Evolutionary conservation across 2,113 vertebrate genomes (phyloP), one percentile per base, ranked within the genome.

Genomic region (Protomyctophum bolini): DNA sequence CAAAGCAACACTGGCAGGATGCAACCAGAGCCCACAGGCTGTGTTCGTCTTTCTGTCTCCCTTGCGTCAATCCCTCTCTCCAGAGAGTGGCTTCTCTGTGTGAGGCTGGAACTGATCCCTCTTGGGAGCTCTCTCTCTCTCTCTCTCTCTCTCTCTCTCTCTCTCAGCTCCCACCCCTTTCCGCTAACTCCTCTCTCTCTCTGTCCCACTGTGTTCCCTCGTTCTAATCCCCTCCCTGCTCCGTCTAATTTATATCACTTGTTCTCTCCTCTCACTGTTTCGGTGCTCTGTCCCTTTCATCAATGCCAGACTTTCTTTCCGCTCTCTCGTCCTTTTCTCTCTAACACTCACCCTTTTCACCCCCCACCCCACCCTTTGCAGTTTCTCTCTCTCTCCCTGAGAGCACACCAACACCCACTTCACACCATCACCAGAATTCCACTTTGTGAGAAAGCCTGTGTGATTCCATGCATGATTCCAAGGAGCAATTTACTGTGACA

Each of bases 161-260:
- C 52, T 63, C 56, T 77, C 9, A 8, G 11, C 51, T 52, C 10
- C 8, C 8, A 1, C n/a, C 51, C 51, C 4, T 66, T 61, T 62
- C 66, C 68, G 9, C 56, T 66, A 47, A 6, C 56, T 68, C 15
- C 21, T 45, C 59, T 76, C 88, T 83, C 63, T 0, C 11, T 84
- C 55, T 85, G 74, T 11, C 61, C 33, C 33, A 41, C 33, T 41
- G 33, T 41, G 33, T 41, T 41, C 33, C 33, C 33, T 41, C 33
- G 3, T 41, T 41, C 33, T 41, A 41, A 41, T 41, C 33, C 33
- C 33, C 33, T 41, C 33, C 33, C 33, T 41, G 33, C 4, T 41
- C 33, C 33, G 33, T 41, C 33, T 41, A 12, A 14, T 58, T 14
- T 57, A 45, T 33, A 41, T 55, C 47, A 54, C 46, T 15, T 47